Evolutionary conservation across 2,797 vertebrate genomes (phyloP).

Genomic region (Balearica regulorum): DNA sequence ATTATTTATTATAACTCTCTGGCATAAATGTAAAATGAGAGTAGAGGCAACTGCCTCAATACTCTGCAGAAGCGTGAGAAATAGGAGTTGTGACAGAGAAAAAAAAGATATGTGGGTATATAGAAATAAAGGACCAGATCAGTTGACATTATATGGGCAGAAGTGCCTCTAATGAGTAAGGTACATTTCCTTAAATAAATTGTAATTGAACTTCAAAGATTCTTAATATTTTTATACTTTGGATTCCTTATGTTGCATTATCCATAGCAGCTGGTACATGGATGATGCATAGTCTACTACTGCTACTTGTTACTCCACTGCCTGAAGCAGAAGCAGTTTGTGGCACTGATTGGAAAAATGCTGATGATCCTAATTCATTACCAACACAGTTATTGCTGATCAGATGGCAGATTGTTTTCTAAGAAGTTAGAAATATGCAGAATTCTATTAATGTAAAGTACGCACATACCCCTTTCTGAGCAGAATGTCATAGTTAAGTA

Average conservation of each 20-base stretch:
- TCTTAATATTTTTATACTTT: background rate
- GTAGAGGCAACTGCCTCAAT: background rate
- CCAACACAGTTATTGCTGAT: background rate
- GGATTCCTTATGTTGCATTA: background rate
- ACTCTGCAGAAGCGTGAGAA: background rate
- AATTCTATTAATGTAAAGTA: background rate
- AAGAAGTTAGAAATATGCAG: background rate
- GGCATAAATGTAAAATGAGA: background rate
- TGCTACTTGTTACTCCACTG: background rate
- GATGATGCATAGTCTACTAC: background rate
- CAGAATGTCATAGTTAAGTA: background rate
- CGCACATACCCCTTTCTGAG: background rate
- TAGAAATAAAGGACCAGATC: background rate
- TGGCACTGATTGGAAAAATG: background rate
- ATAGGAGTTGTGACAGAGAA: background rate
- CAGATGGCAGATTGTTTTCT: background rate
- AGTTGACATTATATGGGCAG: background rate
- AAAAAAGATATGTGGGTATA: accelerated
- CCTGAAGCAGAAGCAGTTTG: slow-evolving; percentile 1
- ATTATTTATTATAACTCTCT: background rate
- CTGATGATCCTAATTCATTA: slow-evolving; percentile 16
- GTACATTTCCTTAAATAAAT: background rate
- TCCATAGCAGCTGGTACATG: background rate
- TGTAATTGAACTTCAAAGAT: background rate
- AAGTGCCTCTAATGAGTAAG: background rate